A percentile compares a stretch with the other conserved stretches of the same genome.
These are phyloP conservation scores for Sigmodon hispidus DNA, from an alignment of 2,113 vertebrate genomes.

Conservation along the genomic window DNA sequence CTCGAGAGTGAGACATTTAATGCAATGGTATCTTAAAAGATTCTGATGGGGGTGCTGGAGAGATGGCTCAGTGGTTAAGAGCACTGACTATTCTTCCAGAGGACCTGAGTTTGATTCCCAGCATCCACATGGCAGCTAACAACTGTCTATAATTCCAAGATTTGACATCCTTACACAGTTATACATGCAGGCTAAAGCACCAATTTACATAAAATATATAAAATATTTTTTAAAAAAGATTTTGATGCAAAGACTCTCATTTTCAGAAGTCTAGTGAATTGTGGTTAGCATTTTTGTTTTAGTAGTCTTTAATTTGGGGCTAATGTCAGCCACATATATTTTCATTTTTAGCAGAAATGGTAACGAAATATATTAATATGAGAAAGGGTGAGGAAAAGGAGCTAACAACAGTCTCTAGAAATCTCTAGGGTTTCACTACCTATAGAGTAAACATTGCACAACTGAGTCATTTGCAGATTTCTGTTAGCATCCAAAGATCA, in stretches of 20 bases:
- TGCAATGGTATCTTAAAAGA: slow-evolving; percentile 30
- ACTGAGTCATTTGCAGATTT: not conserved
- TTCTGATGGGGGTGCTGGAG: too few relatives aligned
- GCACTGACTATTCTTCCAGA: too few relatives aligned
- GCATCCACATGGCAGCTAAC: too few relatives aligned
- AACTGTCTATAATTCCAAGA: too few relatives aligned
- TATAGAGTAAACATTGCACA: not conserved
- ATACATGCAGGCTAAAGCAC: too few relatives aligned
- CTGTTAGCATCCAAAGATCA: not conserved
- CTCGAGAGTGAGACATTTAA: slow-evolving; percentile 36
- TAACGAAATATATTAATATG: not conserved
- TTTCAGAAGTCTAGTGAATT: not conserved
- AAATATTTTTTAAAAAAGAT: too few relatives aligned
- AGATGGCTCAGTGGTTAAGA: too few relatives aligned
- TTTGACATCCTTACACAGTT: too few relatives aligned
- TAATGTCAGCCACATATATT: not conserved
- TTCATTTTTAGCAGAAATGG: not conserved
- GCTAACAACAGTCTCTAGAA: not conserved
- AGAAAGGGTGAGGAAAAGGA: not conserved
- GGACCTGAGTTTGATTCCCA: too few relatives aligned
- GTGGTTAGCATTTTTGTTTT: not conserved
- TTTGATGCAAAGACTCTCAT: not conserved
- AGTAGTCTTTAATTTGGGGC: not conserved
- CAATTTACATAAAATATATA: too few relatives aligned
- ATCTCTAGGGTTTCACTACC: not conserved